Conservation (phyloP, 2,113 vertebrate genomes). For the Protobothrops mucrosquamatus region DNA sequence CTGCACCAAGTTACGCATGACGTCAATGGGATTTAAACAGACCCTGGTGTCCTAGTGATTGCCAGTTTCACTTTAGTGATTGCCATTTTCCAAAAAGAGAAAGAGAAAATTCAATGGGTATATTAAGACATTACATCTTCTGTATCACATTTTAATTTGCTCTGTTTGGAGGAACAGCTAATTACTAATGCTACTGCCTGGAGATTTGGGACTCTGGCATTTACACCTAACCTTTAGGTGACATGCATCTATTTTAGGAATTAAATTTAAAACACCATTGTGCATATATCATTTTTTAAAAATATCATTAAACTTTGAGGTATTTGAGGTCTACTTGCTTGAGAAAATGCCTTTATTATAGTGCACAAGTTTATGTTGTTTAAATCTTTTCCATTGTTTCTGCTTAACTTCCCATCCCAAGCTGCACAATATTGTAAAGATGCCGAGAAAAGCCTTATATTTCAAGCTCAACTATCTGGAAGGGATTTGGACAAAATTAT, state of each 20-base stretch:
- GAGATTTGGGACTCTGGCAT: slow-evolving; percentile 26
- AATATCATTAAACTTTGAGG: not conserved
- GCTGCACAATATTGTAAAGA: not conserved
- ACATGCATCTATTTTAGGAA: slow-evolving; percentile 1
- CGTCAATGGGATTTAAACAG: slow-evolving; percentile 3
- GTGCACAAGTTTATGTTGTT: not conserved
- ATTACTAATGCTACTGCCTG: slow-evolving; percentile 7
- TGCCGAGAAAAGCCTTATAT: not conserved
- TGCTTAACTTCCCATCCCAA: not conserved
- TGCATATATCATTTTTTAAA: not conserved
- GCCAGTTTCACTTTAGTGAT: not conserved
- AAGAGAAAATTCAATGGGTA: slow-evolving; percentile 5
- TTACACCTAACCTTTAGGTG: slow-evolving; percentile 21
- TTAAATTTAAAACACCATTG: slow-evolving; percentile 13
- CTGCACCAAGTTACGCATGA: slow-evolving; percentile 2
- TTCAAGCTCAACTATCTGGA: not conserved
- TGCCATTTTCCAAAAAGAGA: not conserved
- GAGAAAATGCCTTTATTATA: not conserved
- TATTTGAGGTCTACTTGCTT: not conserved
- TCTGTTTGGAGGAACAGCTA: slow-evolving; percentile 14
- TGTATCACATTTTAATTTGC: slow-evolving; percentile 3
- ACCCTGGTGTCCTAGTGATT: not conserved
- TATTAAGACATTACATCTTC: slow-evolving; percentile 19
- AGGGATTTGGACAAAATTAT: not conserved
- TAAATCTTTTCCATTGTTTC: not conserved